Base-by-base conservation (phyloP, 2,797 vertebrate genomes). In the Taenioides sp. region DNA sequence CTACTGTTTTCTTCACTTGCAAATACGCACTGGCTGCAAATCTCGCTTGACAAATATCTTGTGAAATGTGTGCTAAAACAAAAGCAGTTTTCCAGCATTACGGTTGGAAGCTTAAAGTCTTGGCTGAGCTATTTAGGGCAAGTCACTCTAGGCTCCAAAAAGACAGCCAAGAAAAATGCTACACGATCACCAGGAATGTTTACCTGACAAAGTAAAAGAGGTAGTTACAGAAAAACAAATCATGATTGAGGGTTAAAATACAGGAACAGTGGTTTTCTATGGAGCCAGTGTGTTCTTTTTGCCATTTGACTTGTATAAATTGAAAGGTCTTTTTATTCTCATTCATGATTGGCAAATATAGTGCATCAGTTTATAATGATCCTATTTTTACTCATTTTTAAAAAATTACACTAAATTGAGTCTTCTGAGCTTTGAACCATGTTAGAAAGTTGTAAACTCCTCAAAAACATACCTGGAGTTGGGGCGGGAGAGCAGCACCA, bases 1-100 rank as follows among this genome's bases (percentile, higher is more conserved):
- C 58, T 40, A 59, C 58, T 64, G 77, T 85, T 72, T 88, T 75
- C 71, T 77, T 72, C 75, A 80, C 73, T 70, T 69, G 70, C 20
- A 72, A 76, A 76, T 80, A 77, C 52, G 34, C 23, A 55, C 40
- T 65, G 23, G 72, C 74, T 67, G 47, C 66, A 22, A 50, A 73
- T 75, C 83, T 69, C 68, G 72, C 47, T 75, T 43, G 20, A 54
- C 23, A 76, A 67, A 78, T 72, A 10, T 67, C 59, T 76, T 73
- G 20, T 54, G 64, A 65, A 65, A 65, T 65, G 43, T 65, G 22
- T 52, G 25, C 68, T 67, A 55, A 69, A 75, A 67, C 12, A 64
- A 61, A 49, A 22, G 12, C 18, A 50, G 69, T 76, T 59, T 75
- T 77, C 20, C 2, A 70, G 61, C 47, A 40, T 23, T 23, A 40